A percentile compares a stretch with the other conserved stretches of the same genome.
phyloP scores from a whole-genome alignment of 2,113 vertebrate genomes.

The Aplodontia rufa region DNA sequence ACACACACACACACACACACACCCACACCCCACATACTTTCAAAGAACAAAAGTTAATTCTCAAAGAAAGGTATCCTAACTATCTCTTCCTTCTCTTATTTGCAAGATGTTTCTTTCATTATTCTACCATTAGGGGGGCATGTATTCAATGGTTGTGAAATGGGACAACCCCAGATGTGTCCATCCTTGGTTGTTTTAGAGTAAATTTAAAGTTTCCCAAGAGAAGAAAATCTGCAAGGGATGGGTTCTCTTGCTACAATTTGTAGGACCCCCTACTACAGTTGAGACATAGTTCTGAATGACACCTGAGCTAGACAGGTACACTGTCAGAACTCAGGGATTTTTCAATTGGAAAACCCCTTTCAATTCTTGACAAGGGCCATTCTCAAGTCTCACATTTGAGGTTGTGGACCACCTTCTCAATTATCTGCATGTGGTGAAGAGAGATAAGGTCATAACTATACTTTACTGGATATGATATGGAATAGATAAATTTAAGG shows the following conservation, averaged over 20 bases:
- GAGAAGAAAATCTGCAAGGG: too few relatives aligned
- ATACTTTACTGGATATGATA: too few relatives aligned
- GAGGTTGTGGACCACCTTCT: not conserved
- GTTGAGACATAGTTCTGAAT: not conserved
- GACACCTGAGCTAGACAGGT: not conserved
- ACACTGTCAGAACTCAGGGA: not conserved
- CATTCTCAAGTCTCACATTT: not conserved
- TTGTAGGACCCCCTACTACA: too few relatives aligned
- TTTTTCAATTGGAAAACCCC: not conserved
- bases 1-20: too few relatives aligned
- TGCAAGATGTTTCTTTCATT: conserved; percentile 6
- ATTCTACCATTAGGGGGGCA: not conserved
- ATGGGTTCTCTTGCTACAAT: too few relatives aligned
- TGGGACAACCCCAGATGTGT: too few relatives aligned
- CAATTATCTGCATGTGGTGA: not conserved
- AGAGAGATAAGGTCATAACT: not conserved
- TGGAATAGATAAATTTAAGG: not conserved
- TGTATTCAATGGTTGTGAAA: too few relatives aligned
- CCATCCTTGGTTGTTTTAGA: too few relatives aligned
- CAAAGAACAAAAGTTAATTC: not conserved
- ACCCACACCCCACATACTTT: not conserved
- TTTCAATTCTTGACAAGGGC: not conserved
- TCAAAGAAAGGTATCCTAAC: not conserved
- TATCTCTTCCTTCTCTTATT: not conserved
- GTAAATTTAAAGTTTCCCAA: too few relatives aligned